phyloP scores from a whole-genome alignment of 2,797 vertebrate genomes.

The Huso huso region DNA sequence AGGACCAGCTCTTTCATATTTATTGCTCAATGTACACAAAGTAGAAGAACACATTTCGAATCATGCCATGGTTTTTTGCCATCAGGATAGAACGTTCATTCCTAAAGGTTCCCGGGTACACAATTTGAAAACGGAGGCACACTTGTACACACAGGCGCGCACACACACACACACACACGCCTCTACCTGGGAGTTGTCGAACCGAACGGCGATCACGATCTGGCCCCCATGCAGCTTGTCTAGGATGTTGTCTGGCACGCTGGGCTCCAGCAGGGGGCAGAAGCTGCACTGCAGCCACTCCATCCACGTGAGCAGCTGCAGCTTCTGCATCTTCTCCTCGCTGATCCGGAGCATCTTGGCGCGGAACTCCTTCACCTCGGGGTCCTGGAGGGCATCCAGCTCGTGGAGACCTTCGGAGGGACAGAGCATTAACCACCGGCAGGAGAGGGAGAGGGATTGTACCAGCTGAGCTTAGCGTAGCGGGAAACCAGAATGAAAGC shows the following conservation, averaged over 20 bases:
- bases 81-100: no score
- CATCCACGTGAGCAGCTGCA: slow-evolving; percentile 76
- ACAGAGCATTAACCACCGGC: not conserved
- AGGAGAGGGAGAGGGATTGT: no score
- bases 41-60: no score
- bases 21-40: no score
- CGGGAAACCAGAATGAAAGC: no score
- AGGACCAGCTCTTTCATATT: no score
- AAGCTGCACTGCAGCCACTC: slow-evolving; percentile 89
- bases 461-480: no score
- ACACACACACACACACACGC: no score
- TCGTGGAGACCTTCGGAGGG: slow-evolving; percentile 80
- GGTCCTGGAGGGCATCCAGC: slow-evolving; percentile 83
- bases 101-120: no score
- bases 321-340: slow-evolving; percentile 79
- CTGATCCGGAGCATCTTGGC: slow-evolving; percentile 83
- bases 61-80: no score
- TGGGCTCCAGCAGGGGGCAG: slow-evolving; percentile 75
- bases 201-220: slow-evolving; percentile 87
- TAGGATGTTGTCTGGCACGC: slow-evolving; percentile 57
- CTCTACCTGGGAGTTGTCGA: slow-evolving; percentile 83
- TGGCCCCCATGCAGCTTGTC: slow-evolving; percentile 68
- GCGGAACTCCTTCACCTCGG: slow-evolving; percentile 94
- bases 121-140: no score
- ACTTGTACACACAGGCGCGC: no score